Evolutionary conservation across 2,888 invertebrate genomes (phyloP).

Genomic region (Drosophila paranaensis): DNA sequence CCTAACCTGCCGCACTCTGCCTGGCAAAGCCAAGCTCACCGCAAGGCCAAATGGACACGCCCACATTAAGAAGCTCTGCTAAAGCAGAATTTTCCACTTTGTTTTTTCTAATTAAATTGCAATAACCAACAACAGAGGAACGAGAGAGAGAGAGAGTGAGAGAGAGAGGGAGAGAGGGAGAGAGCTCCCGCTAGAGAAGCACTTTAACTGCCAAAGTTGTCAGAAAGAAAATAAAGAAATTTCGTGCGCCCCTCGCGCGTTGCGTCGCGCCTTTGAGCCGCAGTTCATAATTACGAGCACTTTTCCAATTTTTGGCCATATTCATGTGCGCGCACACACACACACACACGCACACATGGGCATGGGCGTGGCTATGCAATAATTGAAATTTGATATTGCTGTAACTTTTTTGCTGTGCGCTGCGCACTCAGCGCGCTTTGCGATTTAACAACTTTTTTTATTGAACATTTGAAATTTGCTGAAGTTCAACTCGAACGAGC

Average conservation of each 20-base stretch:
- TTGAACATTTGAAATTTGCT: slow-evolving; percentile 26
- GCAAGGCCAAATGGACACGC: slow-evolving; percentile 30
- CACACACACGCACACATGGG: not conserved
- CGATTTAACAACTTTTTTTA: slow-evolving; percentile 44
- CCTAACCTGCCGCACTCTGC: not conserved
- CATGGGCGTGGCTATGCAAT: slow-evolving; percentile 22
- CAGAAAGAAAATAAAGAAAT: slow-evolving; percentile 28
- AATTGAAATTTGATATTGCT: slow-evolving; percentile 39
- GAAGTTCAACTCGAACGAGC: slow-evolving; percentile 4
- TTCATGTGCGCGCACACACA: not conserved
- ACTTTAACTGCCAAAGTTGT: slow-evolving; percentile 71
- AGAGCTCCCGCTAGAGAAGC: slow-evolving; percentile 46
- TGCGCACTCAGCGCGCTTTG: slow-evolving; percentile 15
- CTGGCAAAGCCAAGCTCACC: slow-evolving; percentile 1
- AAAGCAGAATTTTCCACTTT: slow-evolving; percentile 63
- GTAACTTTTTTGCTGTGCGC: slow-evolving; percentile 10
- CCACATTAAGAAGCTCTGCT: slow-evolving; percentile 26
- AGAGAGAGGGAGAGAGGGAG: not conserved
- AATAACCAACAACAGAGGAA: slow-evolving; percentile 44
- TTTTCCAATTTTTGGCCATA: slow-evolving; percentile 16
- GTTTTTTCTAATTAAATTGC: slow-evolving; percentile 76
- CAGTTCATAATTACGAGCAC: slow-evolving; percentile 60
- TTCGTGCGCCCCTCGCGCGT: not conserved
- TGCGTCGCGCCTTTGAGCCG: slow-evolving; percentile 4
- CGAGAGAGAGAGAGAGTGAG: too few relatives aligned